Evolutionary conservation across 2,888 invertebrate genomes (phyloP).

Genomic region (Melanargia galathea): DNA sequence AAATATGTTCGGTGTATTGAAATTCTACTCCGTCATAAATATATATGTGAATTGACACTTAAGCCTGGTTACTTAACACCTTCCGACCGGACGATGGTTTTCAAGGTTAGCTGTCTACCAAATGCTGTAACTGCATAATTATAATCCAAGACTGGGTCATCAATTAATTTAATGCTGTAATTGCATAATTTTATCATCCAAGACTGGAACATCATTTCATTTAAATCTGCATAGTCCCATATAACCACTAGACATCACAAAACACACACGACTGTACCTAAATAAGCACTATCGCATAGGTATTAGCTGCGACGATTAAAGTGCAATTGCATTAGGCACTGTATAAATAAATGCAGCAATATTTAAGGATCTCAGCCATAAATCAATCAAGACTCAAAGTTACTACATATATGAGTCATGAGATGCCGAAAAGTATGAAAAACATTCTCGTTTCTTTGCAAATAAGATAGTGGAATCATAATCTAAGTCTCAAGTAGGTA

Average conservation of each 20-base stretch:
- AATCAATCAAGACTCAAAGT: background rate
- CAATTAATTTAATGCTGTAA: too few species aligned
- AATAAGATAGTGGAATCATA: background rate
- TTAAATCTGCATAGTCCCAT: background rate
- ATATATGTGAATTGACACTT: constrained; percentile 64
- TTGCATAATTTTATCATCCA: background rate
- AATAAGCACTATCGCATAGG: background rate
- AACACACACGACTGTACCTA: background rate
- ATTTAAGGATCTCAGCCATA: background rate
- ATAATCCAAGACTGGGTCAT: too few species aligned
- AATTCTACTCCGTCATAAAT: constrained; percentile 74
- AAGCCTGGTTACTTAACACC: constrained; percentile 16
- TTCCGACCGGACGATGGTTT: constrained; percentile 6
- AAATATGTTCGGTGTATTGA: constrained; percentile 77
- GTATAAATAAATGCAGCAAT: background rate
- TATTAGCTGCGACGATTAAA: background rate
- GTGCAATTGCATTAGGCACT: background rate
- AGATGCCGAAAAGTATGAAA: background rate
- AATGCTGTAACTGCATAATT: background rate
- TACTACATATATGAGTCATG: background rate
- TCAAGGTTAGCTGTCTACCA: constrained; percentile 10
- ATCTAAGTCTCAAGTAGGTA: background rate
- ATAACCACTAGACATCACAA: background rate
- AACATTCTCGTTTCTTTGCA: too few species aligned
- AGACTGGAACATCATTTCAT: background rate